Evolutionary conservation across 2,888 invertebrate genomes (phyloP), one percentile per base, ranked within the genome.

Genomic region (Cotesia congregata): DNA sequence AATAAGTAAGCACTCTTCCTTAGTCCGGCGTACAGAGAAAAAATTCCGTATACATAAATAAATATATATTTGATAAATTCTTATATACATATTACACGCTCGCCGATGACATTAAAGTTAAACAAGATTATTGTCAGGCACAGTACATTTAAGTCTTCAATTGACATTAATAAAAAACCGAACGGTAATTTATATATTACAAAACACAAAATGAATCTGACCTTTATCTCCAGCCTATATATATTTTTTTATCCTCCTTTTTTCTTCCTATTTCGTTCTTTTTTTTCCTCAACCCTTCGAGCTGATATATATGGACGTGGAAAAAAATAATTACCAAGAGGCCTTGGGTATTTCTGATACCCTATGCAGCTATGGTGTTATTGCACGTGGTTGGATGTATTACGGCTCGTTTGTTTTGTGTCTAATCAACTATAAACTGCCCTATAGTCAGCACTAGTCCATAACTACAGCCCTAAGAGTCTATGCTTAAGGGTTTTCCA

Each of bases 381-480:
- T 78, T 82, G 83, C 85, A 84, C 84, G 82, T 85, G 84, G 84
- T 82, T 86, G 85, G 83, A 82, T 83, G 83, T 83, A 81, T 84
- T 82, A 86, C 85, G 82, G 84, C 84, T 84, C 85, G 82, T 82
- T 83, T 85, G 82, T 84, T 82, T 76, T 79, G 79, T 82, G 82
- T 81, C 84, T 86, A 87, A 86, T 87, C 85, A 87, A 83, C 85
- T 82, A 84, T 87, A 80, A 83, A 79, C 79, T 41, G 69, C 50
- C 50, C 7, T 9, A 50, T 50, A 50, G 7, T 50, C 50, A 50
- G 7, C 20, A 67, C 73, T 79, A 69, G 67, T 72, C 69, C 72
- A 72, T 77, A 78, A 41, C 71, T 77, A 50, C 60, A 39, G 12
- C 9, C 59, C 69, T 68, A 5, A 20, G 41, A 15, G 41, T 38